Base-by-base conservation (phyloP, 1,140 invertebrate species). In the Drosophila orosa region DNA sequence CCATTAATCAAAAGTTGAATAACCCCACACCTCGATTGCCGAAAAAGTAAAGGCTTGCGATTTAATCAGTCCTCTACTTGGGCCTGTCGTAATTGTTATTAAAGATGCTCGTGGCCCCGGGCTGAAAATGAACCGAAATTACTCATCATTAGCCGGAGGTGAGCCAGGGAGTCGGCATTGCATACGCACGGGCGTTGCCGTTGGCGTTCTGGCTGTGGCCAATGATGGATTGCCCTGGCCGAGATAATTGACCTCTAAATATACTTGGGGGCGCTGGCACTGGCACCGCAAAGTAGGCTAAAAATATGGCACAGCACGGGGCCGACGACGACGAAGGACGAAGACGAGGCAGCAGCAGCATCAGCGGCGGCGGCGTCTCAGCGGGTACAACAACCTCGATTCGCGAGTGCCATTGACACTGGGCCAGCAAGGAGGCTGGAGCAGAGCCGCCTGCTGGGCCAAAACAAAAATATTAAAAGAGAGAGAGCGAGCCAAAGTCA, bases 1-100 rank as follows among this genome's bases (percentile, higher is more conserved):
- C 65, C 50, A 86, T 86, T 86, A 86, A 86, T 86, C 83, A 86
- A 89, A 87, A 83, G 83, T 87, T 86, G 83, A 86, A 87, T 67
- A 81, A 83, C 68, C 74, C 47, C 31, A 37, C 24, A 56, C 19
- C 10, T 33, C 25, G 13, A 33, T 12, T 13, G 27, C 65, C 66
- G 13, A 71, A 69, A 68, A 71, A 17, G 45, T 40, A 71, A 71
- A 71, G 65, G 67, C 67, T 71, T 71, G 65, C 39, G 67, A 71
- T 71, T 40, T 59, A 75, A 67, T 76, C 73, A 44, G 62, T 45
- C n/a, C n/a, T 31, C 19, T 39, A 45, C 66, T 62, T 55, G 45
- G 5, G 42, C 13, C 29, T 27, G 45, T 19, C 17, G 59, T 71
- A 78, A 76, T 75, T 87, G 66, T 57, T 82, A 82, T 85, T 78